These are phyloP conservation scores for Neogale vison DNA, from an alignment of 2,113 vertebrate genomes.

Conservation along the genomic window DNA sequence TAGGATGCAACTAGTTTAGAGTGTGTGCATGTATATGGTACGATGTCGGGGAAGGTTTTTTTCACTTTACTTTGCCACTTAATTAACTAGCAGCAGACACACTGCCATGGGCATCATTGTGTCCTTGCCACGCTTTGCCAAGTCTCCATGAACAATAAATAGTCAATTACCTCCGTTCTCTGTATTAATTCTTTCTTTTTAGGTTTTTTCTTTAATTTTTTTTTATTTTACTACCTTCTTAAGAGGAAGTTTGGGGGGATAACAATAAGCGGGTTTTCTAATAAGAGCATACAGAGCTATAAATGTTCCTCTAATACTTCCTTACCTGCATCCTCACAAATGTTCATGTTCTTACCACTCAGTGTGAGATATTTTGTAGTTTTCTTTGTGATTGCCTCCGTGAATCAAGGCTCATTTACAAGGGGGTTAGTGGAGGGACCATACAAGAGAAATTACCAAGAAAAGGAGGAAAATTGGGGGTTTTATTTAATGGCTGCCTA, in stretches of 20 bases:
- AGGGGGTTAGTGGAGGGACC: not conserved
- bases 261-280: not conserved
- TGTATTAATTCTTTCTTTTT: not conserved
- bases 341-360: too few relatives aligned
- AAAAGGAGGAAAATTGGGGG: not conserved
- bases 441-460: not conserved
- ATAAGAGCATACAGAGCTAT: not conserved
- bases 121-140: not conserved
- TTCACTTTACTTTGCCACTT: not conserved
- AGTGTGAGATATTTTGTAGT: not conserved
- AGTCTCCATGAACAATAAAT: not conserved
- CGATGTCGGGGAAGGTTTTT: accelerated
- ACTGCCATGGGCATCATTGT: accelerated
- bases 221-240: not conserved
- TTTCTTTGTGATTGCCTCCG: not conserved
- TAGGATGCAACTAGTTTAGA: not conserved
- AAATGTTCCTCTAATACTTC: not conserved
- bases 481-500: not conserved
- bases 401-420: not conserved
- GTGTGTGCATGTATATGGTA: not conserved
- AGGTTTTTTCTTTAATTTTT: not conserved
- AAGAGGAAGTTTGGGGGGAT: not conserved
- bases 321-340: not conserved
- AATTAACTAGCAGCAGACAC: not conserved
- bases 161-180: not conserved